Conservation (phyloP, 2,113 vertebrate genomes). For the Nesoenas mayeri region DNA sequence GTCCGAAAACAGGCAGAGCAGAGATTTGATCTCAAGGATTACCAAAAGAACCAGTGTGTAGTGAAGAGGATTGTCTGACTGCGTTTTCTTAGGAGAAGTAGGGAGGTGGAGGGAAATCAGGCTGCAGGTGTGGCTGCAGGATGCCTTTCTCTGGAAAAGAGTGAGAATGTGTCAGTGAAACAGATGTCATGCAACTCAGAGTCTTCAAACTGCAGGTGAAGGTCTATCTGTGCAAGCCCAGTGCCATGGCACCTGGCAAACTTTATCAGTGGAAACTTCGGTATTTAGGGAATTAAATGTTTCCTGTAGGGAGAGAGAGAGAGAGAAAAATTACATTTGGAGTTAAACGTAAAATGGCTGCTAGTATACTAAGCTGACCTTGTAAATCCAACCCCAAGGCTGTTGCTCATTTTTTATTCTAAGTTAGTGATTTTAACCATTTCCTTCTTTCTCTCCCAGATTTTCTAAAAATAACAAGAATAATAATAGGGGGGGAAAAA, state of each 20-base stretch:
- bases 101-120: not conserved
- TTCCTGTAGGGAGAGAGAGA: not conserved
- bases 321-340: not conserved
- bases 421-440: not conserved
- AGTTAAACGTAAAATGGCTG: not conserved
- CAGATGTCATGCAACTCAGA: not conserved
- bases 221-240: not conserved
- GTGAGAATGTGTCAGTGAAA: not conserved
- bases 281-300: not conserved
- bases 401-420: not conserved
- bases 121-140: not conserved
- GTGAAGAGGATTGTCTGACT: not conserved
- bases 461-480: slow-evolving; percentile 1
- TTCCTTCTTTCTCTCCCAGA: not conserved
- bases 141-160: not conserved
- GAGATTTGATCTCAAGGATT: not conserved
- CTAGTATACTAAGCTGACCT: not conserved
- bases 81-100: not conserved
- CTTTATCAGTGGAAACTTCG: not conserved
- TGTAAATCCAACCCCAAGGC: not conserved
- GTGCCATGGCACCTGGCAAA: not conserved
- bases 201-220: not conserved
- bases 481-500: fast-evolving
- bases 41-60: not conserved
- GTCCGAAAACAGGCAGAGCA: not conserved